Base-by-base conservation (phyloP, 2,888 invertebrate species). In the Amorpha juglandis region DNA sequence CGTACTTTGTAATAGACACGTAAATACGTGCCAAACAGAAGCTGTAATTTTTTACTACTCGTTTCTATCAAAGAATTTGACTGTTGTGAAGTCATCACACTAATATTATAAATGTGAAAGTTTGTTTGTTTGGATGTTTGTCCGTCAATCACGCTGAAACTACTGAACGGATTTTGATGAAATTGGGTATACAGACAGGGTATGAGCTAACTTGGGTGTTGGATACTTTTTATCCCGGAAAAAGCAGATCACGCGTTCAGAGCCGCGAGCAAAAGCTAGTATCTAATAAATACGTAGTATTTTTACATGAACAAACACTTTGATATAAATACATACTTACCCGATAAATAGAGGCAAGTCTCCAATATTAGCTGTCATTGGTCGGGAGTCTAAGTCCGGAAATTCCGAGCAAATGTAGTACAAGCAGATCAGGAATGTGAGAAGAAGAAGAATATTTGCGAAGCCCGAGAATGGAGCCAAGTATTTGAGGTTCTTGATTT, bases 401-500 rank as follows among this genome's bases (percentile, higher is more conserved):
- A 93, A 91, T 6, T 90, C 89, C 51, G 91, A 91, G 78, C 98
- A 96, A 82, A 98, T 95, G 82, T 97, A 98, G 84, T 97, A 97
- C 63, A 98, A 93, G 48, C 97, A 97, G 71, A 99, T 96, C 21
- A 94, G 92, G 78, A 99, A 96, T 1, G 97, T 97, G 7, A 95
- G 83, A 0, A 97, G 92, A 83, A 98, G 96, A 38, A 97, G 95
- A 12, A 97, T 69, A 81, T 99, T 99, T 51, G 99, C 99, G 58
- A 98, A 89, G 67, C 97, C 95, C 0, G 99, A 98, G 83, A 98
- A 97, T 0, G 98, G 98, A 1, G 98, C 97, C 68, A 99, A 89
- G 78, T 95, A 96, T 80, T 96, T 97, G 0, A 99, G 94, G 76
- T 97, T 95, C 73, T 97, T 94, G 71, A 98, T 95, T 75, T 94